These are phyloP conservation scores for Aeoliscus strigatus DNA, from an alignment of 2,797 vertebrate genomes.

Conservation along the genomic window DNA sequence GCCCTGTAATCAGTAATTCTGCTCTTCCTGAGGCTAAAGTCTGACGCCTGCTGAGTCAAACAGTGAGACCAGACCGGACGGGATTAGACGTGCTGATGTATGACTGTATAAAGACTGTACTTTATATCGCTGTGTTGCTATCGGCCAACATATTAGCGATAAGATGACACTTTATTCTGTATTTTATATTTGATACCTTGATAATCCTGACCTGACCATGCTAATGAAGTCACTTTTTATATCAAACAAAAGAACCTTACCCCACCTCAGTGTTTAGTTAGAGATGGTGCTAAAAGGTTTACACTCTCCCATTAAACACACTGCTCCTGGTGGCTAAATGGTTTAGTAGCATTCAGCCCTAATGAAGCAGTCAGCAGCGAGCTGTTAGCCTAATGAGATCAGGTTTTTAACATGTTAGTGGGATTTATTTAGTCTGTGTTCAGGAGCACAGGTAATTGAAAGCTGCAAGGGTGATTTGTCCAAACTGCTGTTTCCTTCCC, in stretches of 20 bases:
- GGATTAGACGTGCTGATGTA: neutral
- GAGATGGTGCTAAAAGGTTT: slow-evolving; percentile 41
- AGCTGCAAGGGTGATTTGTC: slow-evolving; percentile 2
- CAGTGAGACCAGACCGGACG: slow-evolving; percentile 19
- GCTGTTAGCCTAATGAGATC: slow-evolving; percentile 60
- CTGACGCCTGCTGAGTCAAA: slow-evolving; percentile 48
- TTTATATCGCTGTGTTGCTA: too few relatives aligned
- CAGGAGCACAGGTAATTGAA: slow-evolving; percentile 37
- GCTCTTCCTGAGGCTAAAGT: slow-evolving; percentile 50
- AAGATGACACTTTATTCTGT: too few relatives aligned
- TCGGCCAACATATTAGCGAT: too few relatives aligned
- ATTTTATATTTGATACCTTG: neutral
- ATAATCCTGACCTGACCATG: neutral
- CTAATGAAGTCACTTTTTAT: slow-evolving; percentile 11
- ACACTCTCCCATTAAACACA: slow-evolving; percentile 14
- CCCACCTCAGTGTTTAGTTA: slow-evolving; percentile 4
- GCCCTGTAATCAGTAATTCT: slow-evolving; percentile 47
- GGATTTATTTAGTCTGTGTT: slow-evolving; percentile 23
- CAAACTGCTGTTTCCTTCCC: neutral
- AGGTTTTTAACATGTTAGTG: slow-evolving; percentile 16
- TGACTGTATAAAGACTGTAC: too few relatives aligned
- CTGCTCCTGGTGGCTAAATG: slow-evolving; percentile 39
- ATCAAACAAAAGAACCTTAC: slow-evolving; percentile 14
- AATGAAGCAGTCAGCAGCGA: slow-evolving; percentile 49
- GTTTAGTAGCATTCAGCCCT: slow-evolving; percentile 46